Conservation (phyloP, 2,888 invertebrate genomes). For the Dicranocentrus wangi region DNA sequence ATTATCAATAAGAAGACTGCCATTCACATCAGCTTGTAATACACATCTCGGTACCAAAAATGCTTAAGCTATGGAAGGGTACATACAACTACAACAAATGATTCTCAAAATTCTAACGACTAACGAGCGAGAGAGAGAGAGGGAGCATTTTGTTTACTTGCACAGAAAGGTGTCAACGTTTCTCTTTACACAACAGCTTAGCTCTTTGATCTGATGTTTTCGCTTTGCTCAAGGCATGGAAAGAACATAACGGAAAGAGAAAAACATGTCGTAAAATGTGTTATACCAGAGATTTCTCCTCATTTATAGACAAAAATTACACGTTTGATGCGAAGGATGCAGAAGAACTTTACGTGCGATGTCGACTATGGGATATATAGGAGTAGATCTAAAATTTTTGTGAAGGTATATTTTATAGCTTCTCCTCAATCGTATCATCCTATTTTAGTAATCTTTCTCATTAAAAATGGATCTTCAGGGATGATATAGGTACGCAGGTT, state of each 20-base stretch:
- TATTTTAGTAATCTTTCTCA: too few species aligned
- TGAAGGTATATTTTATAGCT: neutral
- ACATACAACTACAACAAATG: too few species aligned
- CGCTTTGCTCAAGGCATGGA: neutral
- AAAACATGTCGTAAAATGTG: conserved; percentile 37
- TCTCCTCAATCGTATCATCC: too few species aligned
- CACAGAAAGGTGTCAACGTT: conserved; percentile 19
- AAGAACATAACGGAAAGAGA: neutral
- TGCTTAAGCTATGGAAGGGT: too few species aligned
- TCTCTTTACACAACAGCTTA: neutral
- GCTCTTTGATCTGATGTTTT: neutral
- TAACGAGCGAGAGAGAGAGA: too few species aligned
- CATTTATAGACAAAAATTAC: neutral
- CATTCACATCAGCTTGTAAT: too few species aligned
- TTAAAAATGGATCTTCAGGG: too few species aligned
- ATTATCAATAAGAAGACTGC: too few species aligned
- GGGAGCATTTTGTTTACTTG: conserved; percentile 11
- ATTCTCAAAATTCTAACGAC: too few species aligned
- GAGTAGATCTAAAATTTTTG: neutral
- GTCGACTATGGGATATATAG: neutral
- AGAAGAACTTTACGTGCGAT: neutral
- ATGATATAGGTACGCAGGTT: too few species aligned
- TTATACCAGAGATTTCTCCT: conserved; percentile 25
- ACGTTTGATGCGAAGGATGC: neutral
- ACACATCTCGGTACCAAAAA: too few species aligned